Evolutionary conservation across 2,888 invertebrate species (phyloP), one percentile per base, ranked within the genome.

Genomic region (Prosopocoilus inquinatus): DNA sequence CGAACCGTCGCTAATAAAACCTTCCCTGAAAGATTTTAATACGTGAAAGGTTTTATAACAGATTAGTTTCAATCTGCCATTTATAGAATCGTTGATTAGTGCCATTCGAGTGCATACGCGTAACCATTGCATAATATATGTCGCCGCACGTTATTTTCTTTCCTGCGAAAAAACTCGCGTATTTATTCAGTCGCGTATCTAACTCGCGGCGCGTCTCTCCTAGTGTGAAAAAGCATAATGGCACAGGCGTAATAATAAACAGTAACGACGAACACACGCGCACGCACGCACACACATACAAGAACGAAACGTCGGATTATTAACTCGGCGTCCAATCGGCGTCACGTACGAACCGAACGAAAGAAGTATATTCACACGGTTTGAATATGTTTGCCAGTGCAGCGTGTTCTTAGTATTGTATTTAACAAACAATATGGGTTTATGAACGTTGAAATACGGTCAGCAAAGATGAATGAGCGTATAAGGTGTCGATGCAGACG

Each of bases 401-500:
- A 41, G 16, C 41, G 13, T 16, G 15, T 41, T 41, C 41, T 41
- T 16, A 16, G 41, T 41, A 41, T 13, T 16, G 41, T 41, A 41
- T 41, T 41, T 16, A 41, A 41, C 41, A 41, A 41, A 41, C 41
- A 41, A 41, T 41, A 41, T 41, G 41, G 15, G 41, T 15, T 13
- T 41, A 41, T 41, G 16, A 41, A 41, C 16, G 41, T 41, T 41
- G 16, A 38, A 41, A 41, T 41, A 41, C 41, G 41, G 41, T 41
- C 16, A 41, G 15, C 15, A 16, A 55, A 52, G 52, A 58, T 47
- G 48, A 58, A 58, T 58, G 58, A 48, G 55, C 47, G 52, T 58
- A 55, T 58, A 53, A 45, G 50, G 41, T 41, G 41, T 41, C 43
- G 50, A 46, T 44, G 45, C 28, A 47, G 57, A 59, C 53, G 53